Conservation (phyloP, 2,797 vertebrate species). For the Coreius guichenoti region DNA sequence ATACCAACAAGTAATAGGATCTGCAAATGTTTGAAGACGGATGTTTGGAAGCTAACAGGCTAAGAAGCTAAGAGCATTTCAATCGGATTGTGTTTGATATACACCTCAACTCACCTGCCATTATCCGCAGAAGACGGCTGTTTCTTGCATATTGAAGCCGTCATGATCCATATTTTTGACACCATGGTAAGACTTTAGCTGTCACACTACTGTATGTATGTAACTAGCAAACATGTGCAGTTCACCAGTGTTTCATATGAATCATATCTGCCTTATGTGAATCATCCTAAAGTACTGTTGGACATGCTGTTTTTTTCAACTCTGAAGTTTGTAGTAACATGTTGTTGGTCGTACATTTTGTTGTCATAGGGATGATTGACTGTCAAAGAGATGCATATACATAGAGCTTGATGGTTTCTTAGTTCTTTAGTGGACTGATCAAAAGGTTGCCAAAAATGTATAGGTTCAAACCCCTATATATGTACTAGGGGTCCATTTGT, state of each 20-base stretch:
- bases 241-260: background rate
- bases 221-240: background rate
- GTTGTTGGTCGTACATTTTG: background rate
- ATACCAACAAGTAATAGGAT: slow-evolving; percentile 32
- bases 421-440: background rate
- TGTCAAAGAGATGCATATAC: background rate
- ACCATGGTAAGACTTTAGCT: slow-evolving; percentile 69
- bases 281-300: background rate
- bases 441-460: background rate
- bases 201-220: background rate
- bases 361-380: background rate
- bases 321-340: background rate
- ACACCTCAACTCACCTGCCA: background rate
- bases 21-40: slow-evolving; percentile 3
- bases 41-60: slow-evolving; percentile 63
- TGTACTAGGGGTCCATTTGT: background rate
- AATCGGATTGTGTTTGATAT: background rate
- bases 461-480: no score
- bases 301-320: background rate
- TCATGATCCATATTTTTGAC: slow-evolving; percentile 55
- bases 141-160: background rate
- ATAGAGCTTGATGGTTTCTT: background rate
- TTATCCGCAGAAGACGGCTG: background rate
- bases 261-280: background rate
- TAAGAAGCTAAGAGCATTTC: slow-evolving; percentile 64